These are phyloP conservation scores for Pemphredon lugubris DNA, from an alignment of 2,888 invertebrate genomes.

Conservation along the genomic window DNA sequence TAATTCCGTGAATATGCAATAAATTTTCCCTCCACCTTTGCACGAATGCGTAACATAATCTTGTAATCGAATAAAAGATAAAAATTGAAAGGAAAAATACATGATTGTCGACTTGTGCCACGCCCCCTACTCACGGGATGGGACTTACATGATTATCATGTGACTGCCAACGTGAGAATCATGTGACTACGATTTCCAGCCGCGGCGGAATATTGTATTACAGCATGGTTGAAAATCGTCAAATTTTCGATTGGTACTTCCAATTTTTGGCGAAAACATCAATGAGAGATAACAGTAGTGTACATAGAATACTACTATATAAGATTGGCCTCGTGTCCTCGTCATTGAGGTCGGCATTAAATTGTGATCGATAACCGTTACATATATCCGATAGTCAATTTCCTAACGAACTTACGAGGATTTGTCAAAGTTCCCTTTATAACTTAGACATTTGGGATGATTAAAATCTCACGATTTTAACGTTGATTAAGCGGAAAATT, in stretches of 20 bases:
- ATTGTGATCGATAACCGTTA: slow-evolving; percentile 33
- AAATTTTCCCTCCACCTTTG: neutral
- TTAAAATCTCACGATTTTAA: neutral
- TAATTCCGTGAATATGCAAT: neutral
- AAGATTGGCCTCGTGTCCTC: slow-evolving; percentile 32
- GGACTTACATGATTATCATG: slow-evolving; percentile 79
- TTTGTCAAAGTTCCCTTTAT: neutral
- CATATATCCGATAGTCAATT: slow-evolving; percentile 9
- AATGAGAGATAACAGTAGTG: slow-evolving; percentile 7
- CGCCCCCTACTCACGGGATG: slow-evolving; percentile 75
- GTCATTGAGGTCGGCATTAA: slow-evolving; percentile 29
- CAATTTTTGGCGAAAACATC: neutral
- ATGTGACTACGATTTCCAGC: slow-evolving; percentile 74
- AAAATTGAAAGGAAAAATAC: slow-evolving; percentile 29
- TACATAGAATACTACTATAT: slow-evolving; percentile 2
- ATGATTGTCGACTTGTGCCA: slow-evolving; percentile 66
- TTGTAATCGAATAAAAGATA: neutral
- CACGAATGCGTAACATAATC: neutral
- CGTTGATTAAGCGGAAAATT: neutral
- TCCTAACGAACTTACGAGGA: slow-evolving; percentile 3
- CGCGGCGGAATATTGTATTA: slow-evolving; percentile 60
- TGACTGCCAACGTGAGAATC: slow-evolving; percentile 80
- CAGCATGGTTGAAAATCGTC: slow-evolving; percentile 6
- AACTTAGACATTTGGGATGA: neutral
- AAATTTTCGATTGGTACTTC: neutral